A percentile compares a stretch with the other conserved stretches of the same genome.
Evolutionary conservation across 1,140 invertebrate species (phyloP).

Genomic region (Caenorhabditis elegans): WBcel235 BX284603.4:35501-36000

Average conservation of each 20-base stretch:
- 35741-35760: not conserved
- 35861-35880: slow-evolving; percentile 80
- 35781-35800: not conserved
- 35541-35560: not conserved
- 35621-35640: not conserved
- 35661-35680: not conserved
- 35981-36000: slow-evolving; percentile 90
- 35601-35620: not conserved
- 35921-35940: too few relatives aligned
- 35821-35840: slow-evolving; percentile 27
- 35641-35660: not conserved
- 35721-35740: not conserved
- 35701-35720: not conserved
- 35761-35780: not conserved
- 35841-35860: slow-evolving; percentile 67
- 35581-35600: not conserved
- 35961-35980: slow-evolving; percentile 72
- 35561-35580: not conserved
- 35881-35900: slow-evolving; percentile 69
- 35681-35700: not conserved
- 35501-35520: too few relatives aligned
- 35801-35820: not conserved
- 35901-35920: too few relatives aligned
- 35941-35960: slow-evolving; percentile 22
- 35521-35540: not conserved